phyloP scores from a whole-genome alignment of 2,888 invertebrate genomes.

The Drosophila fulvimacula region DNA sequence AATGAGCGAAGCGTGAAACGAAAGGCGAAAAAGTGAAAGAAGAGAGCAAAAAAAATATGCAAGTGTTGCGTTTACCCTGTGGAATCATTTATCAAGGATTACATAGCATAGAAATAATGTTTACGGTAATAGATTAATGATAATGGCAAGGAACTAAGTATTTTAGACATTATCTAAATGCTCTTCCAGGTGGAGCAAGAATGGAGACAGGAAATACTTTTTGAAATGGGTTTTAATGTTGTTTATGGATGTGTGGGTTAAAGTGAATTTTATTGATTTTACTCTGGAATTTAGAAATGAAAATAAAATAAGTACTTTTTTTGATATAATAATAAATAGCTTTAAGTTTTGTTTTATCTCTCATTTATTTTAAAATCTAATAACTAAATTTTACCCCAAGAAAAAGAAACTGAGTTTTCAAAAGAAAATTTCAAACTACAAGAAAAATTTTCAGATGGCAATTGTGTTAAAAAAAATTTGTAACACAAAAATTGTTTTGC shows the following conservation, averaged over 20 bases:
- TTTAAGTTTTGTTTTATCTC: too few species aligned
- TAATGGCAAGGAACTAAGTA: neutral
- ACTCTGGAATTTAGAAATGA: too few species aligned
- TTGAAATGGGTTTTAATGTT: neutral
- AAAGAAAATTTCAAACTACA: too few species aligned
- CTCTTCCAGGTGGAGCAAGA: neutral
- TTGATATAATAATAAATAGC: too few species aligned
- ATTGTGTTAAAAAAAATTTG: too few species aligned
- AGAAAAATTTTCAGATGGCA: too few species aligned
- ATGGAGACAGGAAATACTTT: neutral
- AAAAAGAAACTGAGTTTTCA: too few species aligned
- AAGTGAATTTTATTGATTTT: too few species aligned
- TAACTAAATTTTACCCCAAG: too few species aligned
- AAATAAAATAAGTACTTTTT: too few species aligned
- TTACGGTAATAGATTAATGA: constrained; percentile 4
- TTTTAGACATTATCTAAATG: constrained; percentile 3
- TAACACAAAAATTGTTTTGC: too few species aligned
- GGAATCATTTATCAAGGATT: constrained; percentile 14
- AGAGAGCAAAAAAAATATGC: neutral
- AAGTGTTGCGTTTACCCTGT: constrained; percentile 3
- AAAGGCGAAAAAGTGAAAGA: constrained; percentile 13
- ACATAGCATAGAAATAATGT: neutral
- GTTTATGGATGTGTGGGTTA: neutral
- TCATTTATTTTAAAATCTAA: too few species aligned
- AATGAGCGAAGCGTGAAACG: constrained; percentile 33